Evolutionary conservation across 2,888 invertebrate genomes (phyloP), one percentile per base, ranked within the genome.

Genomic region (Colletes collaris): DNA sequence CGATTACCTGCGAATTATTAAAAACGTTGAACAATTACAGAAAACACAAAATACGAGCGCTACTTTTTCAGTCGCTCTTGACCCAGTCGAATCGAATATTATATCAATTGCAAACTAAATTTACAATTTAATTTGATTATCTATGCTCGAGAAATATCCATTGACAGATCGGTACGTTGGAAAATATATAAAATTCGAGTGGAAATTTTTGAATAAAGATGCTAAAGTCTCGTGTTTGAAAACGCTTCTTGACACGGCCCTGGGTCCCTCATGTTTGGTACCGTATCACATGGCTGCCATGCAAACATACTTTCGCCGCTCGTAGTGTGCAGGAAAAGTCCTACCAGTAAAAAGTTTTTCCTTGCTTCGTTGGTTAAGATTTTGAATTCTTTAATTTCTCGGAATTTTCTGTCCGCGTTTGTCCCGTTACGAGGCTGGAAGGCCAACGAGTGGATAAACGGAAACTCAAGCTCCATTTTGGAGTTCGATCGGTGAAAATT

Each of bases 211-310:
- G 1, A 27, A 2, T 27, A 2, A 27, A 16, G 7, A 1, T n/a
- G 8, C 1, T 13, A 35, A 13, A 35, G 7, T 13, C 5, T 13
- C 10, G n/a, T 27, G n/a, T 63, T 19, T 40, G n/a, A 50, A 19
- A 40, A 37, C 10, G 11, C 37, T 46, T 16, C 16, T 76, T 27
- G 59, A 35, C 60, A 90, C 89, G 81, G 76, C 72, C 82, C 89
- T 90, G 90, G 67, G 53, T 65, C 27, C 85, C 85, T 86, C 87
- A 87, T 84, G 88, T 81, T 86, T 83, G 82, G 83, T 83, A 82
- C 75, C 82, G 67, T 75, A 85, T 88, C 90, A 88, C 87, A 90
- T 89, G 88, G 89, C 83, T 83, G 82, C 84, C 83, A 84, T 85
- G 87, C 79, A 87, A 87, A 85, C 80, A 81, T 86, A 73, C 60